Evolutionary conservation across 2,797 vertebrate genomes (phyloP).

Genomic region (Philypnodon macrostomus): DNA sequence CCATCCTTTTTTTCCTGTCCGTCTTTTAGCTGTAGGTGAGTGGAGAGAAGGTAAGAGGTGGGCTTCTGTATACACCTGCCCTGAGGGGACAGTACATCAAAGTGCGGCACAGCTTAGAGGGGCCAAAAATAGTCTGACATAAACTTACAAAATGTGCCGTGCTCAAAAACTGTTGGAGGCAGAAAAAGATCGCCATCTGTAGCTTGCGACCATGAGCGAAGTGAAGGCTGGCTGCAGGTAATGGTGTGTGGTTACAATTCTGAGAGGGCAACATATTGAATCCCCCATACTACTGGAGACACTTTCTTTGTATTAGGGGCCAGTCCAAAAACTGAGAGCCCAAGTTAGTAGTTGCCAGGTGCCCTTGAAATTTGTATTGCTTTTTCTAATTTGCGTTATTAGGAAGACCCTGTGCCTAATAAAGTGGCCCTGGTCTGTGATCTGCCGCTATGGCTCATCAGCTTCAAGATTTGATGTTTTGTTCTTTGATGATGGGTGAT

Average conservation of each 20-base stretch:
- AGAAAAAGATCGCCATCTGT: conserved; percentile 31
- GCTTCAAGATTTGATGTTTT: no score
- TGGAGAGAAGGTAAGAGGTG: conserved; percentile 50
- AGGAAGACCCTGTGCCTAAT: no score
- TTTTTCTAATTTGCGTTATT: no score
- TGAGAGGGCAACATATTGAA: no score
- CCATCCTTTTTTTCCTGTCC: conserved; percentile 46
- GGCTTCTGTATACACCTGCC: conserved; percentile 52
- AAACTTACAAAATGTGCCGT: conserved; percentile 54
- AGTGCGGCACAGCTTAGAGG: conserved; percentile 44
- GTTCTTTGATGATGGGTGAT: no score
- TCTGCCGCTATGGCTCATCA: no score
- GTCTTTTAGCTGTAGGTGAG: conserved; percentile 56
- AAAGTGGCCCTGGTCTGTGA: no score
- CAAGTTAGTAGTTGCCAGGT: conserved; percentile 9
- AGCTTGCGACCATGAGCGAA: conserved; percentile 23
- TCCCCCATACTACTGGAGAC: conserved; percentile 7
- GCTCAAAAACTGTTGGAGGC: conserved; percentile 45
- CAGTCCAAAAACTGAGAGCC: conserved; percentile 17
- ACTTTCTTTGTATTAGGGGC: conserved; percentile 10
- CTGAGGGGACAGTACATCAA: conserved; percentile 48
- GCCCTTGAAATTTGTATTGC: no score
- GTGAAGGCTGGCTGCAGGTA: conserved; percentile 26
- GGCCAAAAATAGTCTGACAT: conserved; percentile 54
- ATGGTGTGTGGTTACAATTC: conserved; percentile 8